A percentile compares a stretch with the other conserved stretches of the same genome.
These are phyloP conservation scores for Agrochola circellaris DNA, from an alignment of 2,888 invertebrate genomes.

Conservation along the genomic window DNA sequence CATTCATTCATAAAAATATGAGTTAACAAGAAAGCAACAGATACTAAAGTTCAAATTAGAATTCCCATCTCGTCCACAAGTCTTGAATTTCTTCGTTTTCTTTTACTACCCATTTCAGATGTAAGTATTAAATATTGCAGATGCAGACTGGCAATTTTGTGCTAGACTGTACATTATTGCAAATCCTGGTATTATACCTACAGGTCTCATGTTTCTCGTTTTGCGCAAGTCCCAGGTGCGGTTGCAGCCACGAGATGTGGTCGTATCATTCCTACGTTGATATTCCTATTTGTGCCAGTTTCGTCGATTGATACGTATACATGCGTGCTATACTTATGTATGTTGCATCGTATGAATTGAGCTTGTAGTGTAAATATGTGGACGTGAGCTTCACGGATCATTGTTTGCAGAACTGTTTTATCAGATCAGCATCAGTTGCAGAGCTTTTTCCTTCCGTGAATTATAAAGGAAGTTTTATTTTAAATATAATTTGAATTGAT, in stretches of 20 bases:
- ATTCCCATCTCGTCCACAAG: slow-evolving; percentile 3
- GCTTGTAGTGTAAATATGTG: not conserved
- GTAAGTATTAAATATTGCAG: not conserved
- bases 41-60: not conserved
- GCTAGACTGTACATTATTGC: slow-evolving; percentile 18
- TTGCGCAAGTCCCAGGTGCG: slow-evolving; percentile 53
- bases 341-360: not conserved
- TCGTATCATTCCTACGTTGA: slow-evolving; percentile 41
- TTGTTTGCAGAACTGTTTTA: slow-evolving; percentile 20
- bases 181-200: slow-evolving; percentile 26
- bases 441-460: slow-evolving; percentile 6
- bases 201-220: slow-evolving; percentile 50
- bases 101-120: not conserved
- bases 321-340: slow-evolving; percentile 2
- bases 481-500: not conserved
- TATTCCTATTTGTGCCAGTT: slow-evolving; percentile 39
- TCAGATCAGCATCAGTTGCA: slow-evolving; percentile 5
- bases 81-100: not conserved
- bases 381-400: not conserved
- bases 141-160: slow-evolving; percentile 9
- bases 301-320: slow-evolving; percentile 27
- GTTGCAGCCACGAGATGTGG: slow-evolving; percentile 55
- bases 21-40: not conserved
- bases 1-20: not conserved
- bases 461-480: not conserved